Evolutionary conservation across 2,797 vertebrate species (phyloP).

Genomic region (Sandelia bainsii): DNA sequence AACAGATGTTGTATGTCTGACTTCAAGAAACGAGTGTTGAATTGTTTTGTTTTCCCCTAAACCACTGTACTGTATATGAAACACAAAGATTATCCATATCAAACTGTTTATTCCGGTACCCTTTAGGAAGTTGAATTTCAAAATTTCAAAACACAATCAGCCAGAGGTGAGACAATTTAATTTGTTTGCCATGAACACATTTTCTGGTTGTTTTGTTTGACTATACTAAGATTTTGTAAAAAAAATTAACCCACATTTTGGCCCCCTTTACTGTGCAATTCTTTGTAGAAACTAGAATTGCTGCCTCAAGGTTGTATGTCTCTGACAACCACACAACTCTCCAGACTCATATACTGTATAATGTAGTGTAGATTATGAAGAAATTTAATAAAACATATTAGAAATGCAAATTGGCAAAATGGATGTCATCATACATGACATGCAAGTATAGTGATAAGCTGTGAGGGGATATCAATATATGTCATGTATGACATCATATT

Average conservation of each 20-base stretch:
- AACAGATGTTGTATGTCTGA: slow-evolving; percentile 30
- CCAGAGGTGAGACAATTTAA: slow-evolving; percentile 6
- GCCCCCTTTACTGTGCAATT: background rate
- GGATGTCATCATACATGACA: too few relatives aligned
- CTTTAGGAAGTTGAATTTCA: background rate
- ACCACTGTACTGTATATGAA: background rate
- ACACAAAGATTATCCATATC: background rate
- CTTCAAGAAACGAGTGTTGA: background rate
- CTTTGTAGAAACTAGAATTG: too few relatives aligned
- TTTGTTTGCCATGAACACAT: slow-evolving; percentile 11
- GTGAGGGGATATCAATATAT: too few relatives aligned
- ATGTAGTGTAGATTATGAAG: too few relatives aligned
- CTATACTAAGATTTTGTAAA: background rate
- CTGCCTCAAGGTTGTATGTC: too few relatives aligned
- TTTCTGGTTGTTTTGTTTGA: slow-evolving; percentile 8
- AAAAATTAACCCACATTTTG: background rate
- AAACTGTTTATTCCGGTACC: background rate
- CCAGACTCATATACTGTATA: too few relatives aligned
- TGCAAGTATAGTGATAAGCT: too few relatives aligned
- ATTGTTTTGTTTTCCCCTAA: background rate
- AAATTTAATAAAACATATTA: too few relatives aligned
- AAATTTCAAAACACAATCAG: slow-evolving; percentile 7
- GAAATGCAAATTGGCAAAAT: too few relatives aligned
- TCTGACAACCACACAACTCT: too few relatives aligned
- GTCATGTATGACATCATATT: too few relatives aligned